Evolutionary conservation across 2,888 invertebrate genomes (phyloP).

Genomic region (Phalera bucephala): DNA sequence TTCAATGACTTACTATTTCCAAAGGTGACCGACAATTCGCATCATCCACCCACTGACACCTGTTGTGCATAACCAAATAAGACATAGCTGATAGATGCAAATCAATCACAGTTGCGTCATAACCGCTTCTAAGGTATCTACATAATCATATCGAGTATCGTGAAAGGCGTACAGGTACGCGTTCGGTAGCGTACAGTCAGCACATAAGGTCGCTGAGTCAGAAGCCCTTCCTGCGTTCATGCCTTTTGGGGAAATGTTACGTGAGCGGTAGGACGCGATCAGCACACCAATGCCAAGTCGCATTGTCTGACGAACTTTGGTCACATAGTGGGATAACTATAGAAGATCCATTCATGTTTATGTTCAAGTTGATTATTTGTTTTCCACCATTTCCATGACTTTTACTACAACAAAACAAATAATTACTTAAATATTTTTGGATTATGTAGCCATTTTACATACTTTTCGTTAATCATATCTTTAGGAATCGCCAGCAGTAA

Average conservation of each 20-base stretch:
- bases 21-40: conserved; percentile 12
- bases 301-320: conserved; percentile 45
- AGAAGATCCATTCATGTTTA: background rate
- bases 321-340: background rate
- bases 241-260: conserved; percentile 71
- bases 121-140: conserved; percentile 35
- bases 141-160: conserved; percentile 51
- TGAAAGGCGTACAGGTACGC: conserved; percentile 62
- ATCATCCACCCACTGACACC: conserved; percentile 30
- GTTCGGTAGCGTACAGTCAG: conserved; percentile 37
- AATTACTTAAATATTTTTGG: too few relatives aligned
- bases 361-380: too few relatives aligned
- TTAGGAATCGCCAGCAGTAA: too few relatives aligned
- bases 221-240: conserved; percentile 69
- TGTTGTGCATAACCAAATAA: conserved; percentile 41
- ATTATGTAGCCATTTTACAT: too few relatives aligned
- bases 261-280: conserved; percentile 65
- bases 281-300: conserved; percentile 58
- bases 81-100: conserved; percentile 51
- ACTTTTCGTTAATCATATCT: too few relatives aligned
- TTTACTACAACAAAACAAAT: too few relatives aligned
- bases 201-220: conserved; percentile 69
- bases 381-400: too few relatives aligned
- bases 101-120: conserved; percentile 67
- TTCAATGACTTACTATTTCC: conserved; percentile 10